A percentile compares a stretch with the other conserved stretches of the same genome.
Evolutionary conservation across 2,113 vertebrate genomes (phyloP).

Genomic region (Hassar affinis): DNA sequence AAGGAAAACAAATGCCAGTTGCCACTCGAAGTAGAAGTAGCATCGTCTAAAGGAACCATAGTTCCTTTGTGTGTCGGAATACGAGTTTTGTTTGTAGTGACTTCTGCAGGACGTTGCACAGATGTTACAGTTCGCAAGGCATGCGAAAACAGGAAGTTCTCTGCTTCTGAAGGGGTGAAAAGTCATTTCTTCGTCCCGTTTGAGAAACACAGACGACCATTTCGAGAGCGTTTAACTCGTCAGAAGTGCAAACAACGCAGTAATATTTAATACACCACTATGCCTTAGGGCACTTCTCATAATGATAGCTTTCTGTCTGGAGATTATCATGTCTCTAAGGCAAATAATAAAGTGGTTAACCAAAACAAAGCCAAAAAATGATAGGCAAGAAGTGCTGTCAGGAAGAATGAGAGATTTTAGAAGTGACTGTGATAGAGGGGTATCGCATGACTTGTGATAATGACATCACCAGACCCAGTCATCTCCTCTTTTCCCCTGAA

Average conservation of each 20-base stretch:
- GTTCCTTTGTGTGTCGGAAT: conserved; percentile 4
- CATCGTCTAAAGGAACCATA: neutral
- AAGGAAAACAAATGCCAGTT: conserved; percentile 4
- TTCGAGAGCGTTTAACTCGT: conserved; percentile 6
- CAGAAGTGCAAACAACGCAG: conserved; percentile 4
- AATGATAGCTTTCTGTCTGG: neutral
- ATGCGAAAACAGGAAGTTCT: conserved; percentile 30
- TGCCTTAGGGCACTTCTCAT: neutral
- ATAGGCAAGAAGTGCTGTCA: conserved; percentile 15
- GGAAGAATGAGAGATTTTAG: neutral
- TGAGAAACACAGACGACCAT: neutral
- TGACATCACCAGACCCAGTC: conserved; percentile 32
- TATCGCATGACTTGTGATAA: neutral
- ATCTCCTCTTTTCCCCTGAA: neutral
- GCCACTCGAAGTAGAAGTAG: neutral
- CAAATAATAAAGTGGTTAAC: neutral
- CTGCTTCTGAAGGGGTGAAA: neutral
- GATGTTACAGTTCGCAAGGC: neutral
- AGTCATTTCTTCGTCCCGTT: neutral
- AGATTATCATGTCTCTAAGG: neutral
- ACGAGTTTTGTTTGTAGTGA: neutral
- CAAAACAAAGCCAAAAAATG: neutral
- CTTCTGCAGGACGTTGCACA: conserved; percentile 24
- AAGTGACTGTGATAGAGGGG: neutral
- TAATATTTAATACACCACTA: neutral